Evolutionary conservation across 1,140 invertebrate genomes (phyloP).

Genomic region (Thalassaphorura encarpata): DNA sequence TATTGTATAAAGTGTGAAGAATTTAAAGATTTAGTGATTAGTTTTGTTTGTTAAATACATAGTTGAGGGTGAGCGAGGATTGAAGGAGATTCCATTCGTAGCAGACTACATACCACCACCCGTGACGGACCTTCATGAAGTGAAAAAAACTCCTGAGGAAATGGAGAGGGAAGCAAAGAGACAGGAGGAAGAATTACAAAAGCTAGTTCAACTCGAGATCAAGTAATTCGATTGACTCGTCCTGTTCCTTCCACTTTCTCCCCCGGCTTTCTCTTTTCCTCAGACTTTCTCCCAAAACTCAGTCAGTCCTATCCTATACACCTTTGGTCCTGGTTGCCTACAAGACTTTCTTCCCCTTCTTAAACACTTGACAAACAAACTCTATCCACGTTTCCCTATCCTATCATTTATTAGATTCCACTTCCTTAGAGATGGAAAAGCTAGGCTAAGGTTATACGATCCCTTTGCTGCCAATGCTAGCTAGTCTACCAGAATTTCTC

Average conservation of each 20-base stretch:
- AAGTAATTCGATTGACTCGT: conserved; percentile 44
- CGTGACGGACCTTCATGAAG: conserved; percentile 47
- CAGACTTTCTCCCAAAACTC: not conserved
- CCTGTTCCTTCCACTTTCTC: not conserved
- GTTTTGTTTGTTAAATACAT: conserved; percentile 4
- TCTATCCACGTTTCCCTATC: no score
- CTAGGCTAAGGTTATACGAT: no score
- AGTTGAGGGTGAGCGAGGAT: conserved; percentile 56
- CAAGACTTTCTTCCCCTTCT: not conserved
- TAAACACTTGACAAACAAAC: not conserved
- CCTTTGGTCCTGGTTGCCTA: not conserved
- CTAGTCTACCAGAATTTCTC: no score
- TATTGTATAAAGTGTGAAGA: no score
- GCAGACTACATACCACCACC: conserved; percentile 58
- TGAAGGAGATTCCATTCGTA: conserved; percentile 55
- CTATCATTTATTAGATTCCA: no score
- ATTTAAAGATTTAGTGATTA: no score
- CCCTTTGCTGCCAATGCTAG: no score
- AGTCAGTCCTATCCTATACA: not conserved
- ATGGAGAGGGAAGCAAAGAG: conserved; percentile 66
- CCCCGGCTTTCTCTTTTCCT: not conserved
- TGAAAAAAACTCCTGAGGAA: conserved; percentile 60
- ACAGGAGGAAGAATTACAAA: conserved; percentile 60
- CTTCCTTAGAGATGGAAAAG: no score
- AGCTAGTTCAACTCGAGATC: conserved; percentile 55